These are phyloP conservation scores for Tinea trinotella DNA, from an alignment of 2,888 invertebrate genomes.

Conservation along the genomic window DNA sequence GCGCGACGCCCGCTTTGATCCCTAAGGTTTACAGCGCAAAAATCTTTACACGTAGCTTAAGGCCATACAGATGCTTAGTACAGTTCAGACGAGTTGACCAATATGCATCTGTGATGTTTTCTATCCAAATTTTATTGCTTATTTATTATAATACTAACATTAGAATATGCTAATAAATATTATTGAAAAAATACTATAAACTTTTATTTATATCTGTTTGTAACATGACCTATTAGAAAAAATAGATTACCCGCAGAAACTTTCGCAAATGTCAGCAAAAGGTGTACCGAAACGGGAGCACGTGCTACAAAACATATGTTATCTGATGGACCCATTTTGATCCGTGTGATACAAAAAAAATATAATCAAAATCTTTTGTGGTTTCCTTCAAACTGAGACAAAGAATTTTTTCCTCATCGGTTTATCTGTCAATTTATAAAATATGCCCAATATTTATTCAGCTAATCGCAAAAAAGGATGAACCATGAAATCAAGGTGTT, in stretches of 20 bases:
- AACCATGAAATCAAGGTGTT: constrained; percentile 16
- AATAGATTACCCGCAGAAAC: constrained; percentile 1
- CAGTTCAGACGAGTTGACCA: too few relatives aligned
- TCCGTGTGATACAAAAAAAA: constrained; percentile 3
- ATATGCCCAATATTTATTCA: constrained; percentile 19
- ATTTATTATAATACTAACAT: too few relatives aligned
- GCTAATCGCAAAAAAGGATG: constrained; percentile 14
- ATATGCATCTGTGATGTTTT: too few relatives aligned
- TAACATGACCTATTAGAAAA: neutral
- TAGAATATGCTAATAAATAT: too few relatives aligned
- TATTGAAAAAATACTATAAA: too few relatives aligned
- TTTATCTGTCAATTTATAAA: constrained; percentile 20
- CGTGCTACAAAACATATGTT: constrained; percentile 17
- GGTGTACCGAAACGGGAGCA: constrained; percentile 7
- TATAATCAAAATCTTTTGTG: constrained; percentile 13
- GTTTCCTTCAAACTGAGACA: constrained; percentile 1
- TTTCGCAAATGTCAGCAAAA: constrained; percentile 14
- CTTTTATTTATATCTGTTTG: neutral
- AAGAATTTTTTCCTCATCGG: constrained; percentile 8
- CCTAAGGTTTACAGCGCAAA: too few relatives aligned
- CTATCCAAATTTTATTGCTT: too few relatives aligned
- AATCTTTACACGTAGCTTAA: too few relatives aligned
- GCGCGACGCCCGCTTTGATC: too few relatives aligned
- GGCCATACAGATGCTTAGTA: too few relatives aligned
- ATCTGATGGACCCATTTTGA: neutral